Evolutionary conservation across 2,797 vertebrate genomes (phyloP).

Genomic region (Xyrichtys novacula): DNA sequence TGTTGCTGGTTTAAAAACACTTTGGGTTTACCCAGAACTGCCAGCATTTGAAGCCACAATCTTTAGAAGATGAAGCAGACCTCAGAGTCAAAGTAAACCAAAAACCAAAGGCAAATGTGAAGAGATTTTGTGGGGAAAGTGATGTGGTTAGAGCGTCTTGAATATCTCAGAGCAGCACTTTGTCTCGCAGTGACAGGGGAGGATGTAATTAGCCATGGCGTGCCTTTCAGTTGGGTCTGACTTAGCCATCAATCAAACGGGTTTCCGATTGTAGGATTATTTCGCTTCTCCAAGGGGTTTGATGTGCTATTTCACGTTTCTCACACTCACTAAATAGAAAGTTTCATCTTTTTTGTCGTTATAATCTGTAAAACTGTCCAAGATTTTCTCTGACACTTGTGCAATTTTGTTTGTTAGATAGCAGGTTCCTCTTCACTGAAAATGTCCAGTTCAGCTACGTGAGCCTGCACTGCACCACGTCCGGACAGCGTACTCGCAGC

Average conservation of each 20-base stretch:
- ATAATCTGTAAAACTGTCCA: neutral
- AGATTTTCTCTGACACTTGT: slow-evolving; percentile 44
- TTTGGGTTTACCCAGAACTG: slow-evolving; percentile 61
- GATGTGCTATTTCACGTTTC: slow-evolving; percentile 48
- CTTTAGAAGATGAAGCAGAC: slow-evolving; percentile 67
- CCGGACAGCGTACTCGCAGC: slow-evolving; percentile 83
- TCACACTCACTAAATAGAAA: slow-evolving; percentile 39
- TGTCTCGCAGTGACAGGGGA: slow-evolving; percentile 77
- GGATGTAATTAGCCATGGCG: slow-evolving; percentile 82
- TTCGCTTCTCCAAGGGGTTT: slow-evolving; percentile 60
- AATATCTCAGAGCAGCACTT: slow-evolving; percentile 72
- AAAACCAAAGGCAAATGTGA: slow-evolving; percentile 73
- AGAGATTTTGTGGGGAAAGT: slow-evolving; percentile 71
- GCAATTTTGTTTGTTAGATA: slow-evolving; percentile 82
- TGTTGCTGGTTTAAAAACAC: slow-evolving; percentile 62
- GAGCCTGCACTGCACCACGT: slow-evolving; percentile 92
- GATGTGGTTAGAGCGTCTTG: slow-evolving; percentile 75
- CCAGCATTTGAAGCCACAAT: slow-evolving; percentile 48
- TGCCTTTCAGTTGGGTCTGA: slow-evolving; percentile 74
- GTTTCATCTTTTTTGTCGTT: slow-evolving; percentile 28
- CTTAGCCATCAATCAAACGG: slow-evolving; percentile 78
- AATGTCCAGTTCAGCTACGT: slow-evolving; percentile 93
- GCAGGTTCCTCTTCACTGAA: slow-evolving; percentile 90
- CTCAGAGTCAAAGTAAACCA: slow-evolving; percentile 71
- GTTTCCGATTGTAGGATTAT: slow-evolving; percentile 73